Base-by-base conservation (phyloP, 2,888 invertebrate species). In the Spilosoma lubricipeda region DNA sequence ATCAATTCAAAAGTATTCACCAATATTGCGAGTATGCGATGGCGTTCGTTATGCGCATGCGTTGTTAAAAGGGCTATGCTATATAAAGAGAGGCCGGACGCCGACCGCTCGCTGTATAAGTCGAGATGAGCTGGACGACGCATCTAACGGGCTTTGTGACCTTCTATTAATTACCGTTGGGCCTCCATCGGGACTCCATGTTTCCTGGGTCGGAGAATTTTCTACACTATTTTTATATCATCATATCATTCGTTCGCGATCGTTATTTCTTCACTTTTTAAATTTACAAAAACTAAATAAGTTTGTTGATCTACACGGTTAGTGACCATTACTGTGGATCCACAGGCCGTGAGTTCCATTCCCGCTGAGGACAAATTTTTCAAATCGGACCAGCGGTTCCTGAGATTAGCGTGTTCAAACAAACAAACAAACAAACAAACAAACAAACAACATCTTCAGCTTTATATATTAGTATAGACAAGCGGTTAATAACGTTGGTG, bases 111-210 rank as follows among this genome's bases (percentile, higher is more conserved):
- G 86, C 91, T 91, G 87, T 93, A 93, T 91, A 93, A 86, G 93
- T 89, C 90, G 89, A 87, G 93, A 92, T 91, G 93, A 90, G 93
- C 91, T 82, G 79, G 30, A n/a, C 45, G 27, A 90, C 90, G 91
- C 92, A 89, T 88, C 89, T 93, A 93, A 94, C 93, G 93, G 93
- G 88, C 87, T 84, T 86, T 73, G 87, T 91, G 93, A 93, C 93
- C 93, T 93, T 93, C 93, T 93, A 93, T 93, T 93, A 94, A 94
- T 94, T 94, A 94, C 94, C 93, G 93, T 93, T 93, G 87, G 89
- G 88, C 89, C 92, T 90, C 87, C 86, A 90, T 90, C 88, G 90
- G 90, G 89, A 88, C 86, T 86, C 85, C 77, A 83, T 75, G 83
- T 87, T 86, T 87, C 86, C 88, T 85, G 83, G 77, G 52, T 70